Percentiles rank a stretch among this genome's conserved stretches.
Evolutionary conservation across 2,888 invertebrate genomes (phyloP).

Genomic region (Cactoblastis cactorum): DNA sequence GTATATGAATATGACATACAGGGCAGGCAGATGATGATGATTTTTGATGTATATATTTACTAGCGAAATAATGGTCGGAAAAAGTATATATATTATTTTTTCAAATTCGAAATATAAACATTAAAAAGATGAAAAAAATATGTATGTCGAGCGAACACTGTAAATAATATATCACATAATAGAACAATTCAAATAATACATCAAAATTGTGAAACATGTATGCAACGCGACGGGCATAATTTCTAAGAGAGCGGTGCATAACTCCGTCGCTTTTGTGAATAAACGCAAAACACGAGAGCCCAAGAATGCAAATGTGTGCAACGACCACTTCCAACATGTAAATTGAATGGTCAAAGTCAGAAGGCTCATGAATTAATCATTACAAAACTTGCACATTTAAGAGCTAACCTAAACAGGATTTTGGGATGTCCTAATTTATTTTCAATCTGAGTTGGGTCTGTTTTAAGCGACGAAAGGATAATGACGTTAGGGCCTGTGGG

Average conservation of each 20-base stretch:
- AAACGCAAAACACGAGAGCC: conserved; percentile 28
- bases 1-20: too few species aligned
- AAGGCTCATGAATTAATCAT: conserved; percentile 72
- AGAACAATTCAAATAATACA: too few species aligned
- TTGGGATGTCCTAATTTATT: conserved; percentile 63
- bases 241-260: not conserved
- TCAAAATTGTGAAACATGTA: not conserved
- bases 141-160: too few species aligned
- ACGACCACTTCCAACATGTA: conserved; percentile 65
- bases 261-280: not conserved
- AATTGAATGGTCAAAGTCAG: conserved; percentile 68
- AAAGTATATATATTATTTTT: too few species aligned
- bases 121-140: too few species aligned
- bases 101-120: too few species aligned
- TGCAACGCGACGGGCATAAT: not conserved
- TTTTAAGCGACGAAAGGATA: conserved; percentile 56
- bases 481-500: conserved; percentile 44
- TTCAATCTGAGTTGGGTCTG: conserved; percentile 56
- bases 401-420: conserved; percentile 53
- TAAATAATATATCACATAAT: too few species aligned
- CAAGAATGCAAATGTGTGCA: conserved; percentile 61
- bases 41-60: too few species aligned
- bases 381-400: conserved; percentile 64
- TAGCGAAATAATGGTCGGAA: too few species aligned
- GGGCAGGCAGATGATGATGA: too few species aligned